Conservation (phyloP, 2,888 invertebrate species). For the Pterostichus niger region DNA sequence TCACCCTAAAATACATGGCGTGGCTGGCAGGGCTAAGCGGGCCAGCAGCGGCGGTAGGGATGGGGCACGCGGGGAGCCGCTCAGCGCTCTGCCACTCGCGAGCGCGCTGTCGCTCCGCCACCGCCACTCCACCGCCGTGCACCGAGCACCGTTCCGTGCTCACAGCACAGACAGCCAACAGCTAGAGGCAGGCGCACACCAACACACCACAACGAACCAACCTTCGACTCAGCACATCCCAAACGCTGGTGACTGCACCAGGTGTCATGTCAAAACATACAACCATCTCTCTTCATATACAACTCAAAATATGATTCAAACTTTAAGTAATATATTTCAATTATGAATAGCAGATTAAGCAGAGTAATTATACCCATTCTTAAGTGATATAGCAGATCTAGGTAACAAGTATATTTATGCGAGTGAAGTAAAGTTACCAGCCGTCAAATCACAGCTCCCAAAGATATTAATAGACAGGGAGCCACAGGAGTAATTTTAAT, state of each 20-base stretch:
- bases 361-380: no score
- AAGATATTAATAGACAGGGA: no score
- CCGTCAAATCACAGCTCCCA: no score
- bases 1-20: slow-evolving; percentile 76
- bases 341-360: no score
- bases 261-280: background rate
- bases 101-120: slow-evolving; percentile 52
- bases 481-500: no score
- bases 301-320: no score
- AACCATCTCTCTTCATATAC: no score
- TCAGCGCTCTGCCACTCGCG: slow-evolving; percentile 57
- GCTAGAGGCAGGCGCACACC: slow-evolving; percentile 61
- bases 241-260: slow-evolving; percentile 12
- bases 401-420: no score
- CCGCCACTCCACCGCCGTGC: slow-evolving; percentile 9
- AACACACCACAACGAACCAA: slow-evolving; percentile 57
- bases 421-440: no score
- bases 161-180: slow-evolving; percentile 47
- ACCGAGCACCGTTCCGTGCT: slow-evolving; percentile 37
- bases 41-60: slow-evolving; percentile 66
- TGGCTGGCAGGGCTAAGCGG: slow-evolving; percentile 70
- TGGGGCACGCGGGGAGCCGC: slow-evolving; percentile 64
- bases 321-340: no score
- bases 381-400: no score
- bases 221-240: slow-evolving; percentile 19